Base-by-base conservation (phyloP, 2,113 vertebrate genomes). In the Chauna torquata region DNA sequence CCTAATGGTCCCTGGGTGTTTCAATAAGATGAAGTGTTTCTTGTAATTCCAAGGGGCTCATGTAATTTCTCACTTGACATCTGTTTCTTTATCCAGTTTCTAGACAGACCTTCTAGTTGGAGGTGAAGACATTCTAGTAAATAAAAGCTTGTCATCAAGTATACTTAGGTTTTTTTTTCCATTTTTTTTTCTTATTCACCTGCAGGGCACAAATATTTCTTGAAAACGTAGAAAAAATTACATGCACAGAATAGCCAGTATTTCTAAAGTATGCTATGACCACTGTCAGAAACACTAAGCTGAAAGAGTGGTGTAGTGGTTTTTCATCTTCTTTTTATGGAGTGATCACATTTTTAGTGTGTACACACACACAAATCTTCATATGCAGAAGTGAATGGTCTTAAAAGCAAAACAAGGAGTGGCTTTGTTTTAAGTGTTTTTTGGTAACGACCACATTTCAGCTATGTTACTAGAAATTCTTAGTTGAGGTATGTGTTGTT, bases 1-100 rank as follows among this genome's bases (percentile, higher is more conserved):
- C 83, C 85, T 95, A 78, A 55, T 68, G 78, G 83, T 97, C 75
- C 87, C 78, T 59, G 58, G 25, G 54, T 96, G 27, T 97, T 97
- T 97, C 95, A 92, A 78, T 95, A 96, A 77, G 40, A 64, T 88
- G 4, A 97, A 97, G 86, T 95, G 85, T 96, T 97, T 96, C 42
- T 64, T 92, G 30, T 90, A 88, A 71, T 91, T 76, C 82, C 77
- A 90, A 92, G 72, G 82, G 36, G 8, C 52, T 95, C 76, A 30
- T 57, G 94, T 95, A 91, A 85, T 95, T 97, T 92, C 70, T 96
- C 62, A 65, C 85, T 96, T 97, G 93, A 86, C 69, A 54, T 82
- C 66, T 61, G 77, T 97, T 97, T 94, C 88, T 96, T 95, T 94
- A 86, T 96, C 81, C 91, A 57, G 25, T 97, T 96, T 93, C 55